These are phyloP conservation scores for Microcebus griseorufus DNA, from an alignment of 2,113 vertebrate species.

Conservation along the genomic window DNA sequence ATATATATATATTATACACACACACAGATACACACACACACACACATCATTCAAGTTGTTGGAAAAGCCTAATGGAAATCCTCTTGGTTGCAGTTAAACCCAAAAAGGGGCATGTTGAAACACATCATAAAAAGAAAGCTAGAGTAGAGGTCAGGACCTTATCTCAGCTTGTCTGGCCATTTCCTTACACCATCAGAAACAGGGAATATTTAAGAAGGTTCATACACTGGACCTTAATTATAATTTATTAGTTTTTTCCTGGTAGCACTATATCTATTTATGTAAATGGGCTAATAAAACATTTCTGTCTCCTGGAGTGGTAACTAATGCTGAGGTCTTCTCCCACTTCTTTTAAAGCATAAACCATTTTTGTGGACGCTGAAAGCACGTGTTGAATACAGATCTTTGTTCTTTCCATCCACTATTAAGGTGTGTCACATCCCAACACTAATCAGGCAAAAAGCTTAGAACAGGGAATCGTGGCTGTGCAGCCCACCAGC, in stretches of 20 bases:
- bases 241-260: neutral
- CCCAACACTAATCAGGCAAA: neutral
- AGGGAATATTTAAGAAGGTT: neutral
- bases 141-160: neutral
- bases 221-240: neutral
- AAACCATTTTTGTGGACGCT: neutral
- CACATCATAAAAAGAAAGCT: neutral
- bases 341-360: neutral
- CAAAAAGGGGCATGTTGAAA: neutral
- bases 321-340: conserved; percentile 4
- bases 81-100: neutral
- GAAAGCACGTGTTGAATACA: neutral
- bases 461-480: neutral
- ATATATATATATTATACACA: neutral
- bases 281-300: neutral
- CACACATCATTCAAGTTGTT: neutral
- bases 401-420: neutral
- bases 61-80: neutral
- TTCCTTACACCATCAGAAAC: neutral
- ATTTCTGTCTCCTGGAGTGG: neutral
- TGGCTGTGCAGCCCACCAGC: neutral
- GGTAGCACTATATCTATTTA: neutral
- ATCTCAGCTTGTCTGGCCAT: neutral
- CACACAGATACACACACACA: neutral
- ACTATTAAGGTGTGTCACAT: neutral